A percentile compares a stretch with the other conserved stretches of the same genome.
These are phyloP conservation scores for Subacronicta megacephala DNA, from an alignment of 2,888 invertebrate genomes.

Conservation along the genomic window DNA sequence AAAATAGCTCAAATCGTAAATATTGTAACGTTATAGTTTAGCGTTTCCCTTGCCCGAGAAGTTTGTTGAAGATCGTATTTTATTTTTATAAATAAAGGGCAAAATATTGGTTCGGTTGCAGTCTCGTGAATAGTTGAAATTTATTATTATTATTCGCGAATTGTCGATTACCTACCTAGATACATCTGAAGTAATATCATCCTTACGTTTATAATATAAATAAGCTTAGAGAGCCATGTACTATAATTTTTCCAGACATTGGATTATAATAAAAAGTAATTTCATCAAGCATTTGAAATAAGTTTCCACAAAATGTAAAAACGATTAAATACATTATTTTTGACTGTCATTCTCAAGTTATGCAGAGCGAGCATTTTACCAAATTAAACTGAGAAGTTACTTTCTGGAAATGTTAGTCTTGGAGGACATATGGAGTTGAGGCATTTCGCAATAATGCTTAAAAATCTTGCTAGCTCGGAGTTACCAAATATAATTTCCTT, in stretches of 20 bases:
- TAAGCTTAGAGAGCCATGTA: too few relatives aligned
- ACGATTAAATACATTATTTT: too few relatives aligned
- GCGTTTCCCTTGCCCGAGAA: slow-evolving; percentile 37
- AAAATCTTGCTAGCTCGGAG: slow-evolving; percentile 11
- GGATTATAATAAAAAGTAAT: too few relatives aligned
- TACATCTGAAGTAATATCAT: not conserved
- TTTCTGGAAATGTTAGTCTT: slow-evolving; percentile 13
- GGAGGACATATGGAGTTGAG: slow-evolving; percentile 22
- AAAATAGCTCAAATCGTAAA: slow-evolving; percentile 70
- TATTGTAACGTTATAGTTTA: slow-evolving; percentile 65
- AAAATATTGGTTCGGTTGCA: slow-evolving; percentile 15
- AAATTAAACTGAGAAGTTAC: slow-evolving; percentile 6
- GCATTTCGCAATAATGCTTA: slow-evolving; percentile 11
- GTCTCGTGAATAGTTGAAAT: slow-evolving; percentile 4
- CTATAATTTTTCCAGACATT: too few relatives aligned
- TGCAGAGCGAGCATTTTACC: too few relatives aligned
- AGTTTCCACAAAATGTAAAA: too few relatives aligned
- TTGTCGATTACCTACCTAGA: not conserved
- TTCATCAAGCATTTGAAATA: too few relatives aligned
- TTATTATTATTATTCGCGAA: slow-evolving; percentile 1
- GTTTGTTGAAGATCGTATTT: slow-evolving; percentile 32
- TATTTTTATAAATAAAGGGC: slow-evolving; percentile 40
- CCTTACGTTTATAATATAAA: too few relatives aligned
- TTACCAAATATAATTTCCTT: slow-evolving; percentile 7
- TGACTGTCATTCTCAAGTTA: too few relatives aligned